Conservation (phyloP, 2,797 vertebrate species). For the Neosilurus hyrtlii region DNA sequence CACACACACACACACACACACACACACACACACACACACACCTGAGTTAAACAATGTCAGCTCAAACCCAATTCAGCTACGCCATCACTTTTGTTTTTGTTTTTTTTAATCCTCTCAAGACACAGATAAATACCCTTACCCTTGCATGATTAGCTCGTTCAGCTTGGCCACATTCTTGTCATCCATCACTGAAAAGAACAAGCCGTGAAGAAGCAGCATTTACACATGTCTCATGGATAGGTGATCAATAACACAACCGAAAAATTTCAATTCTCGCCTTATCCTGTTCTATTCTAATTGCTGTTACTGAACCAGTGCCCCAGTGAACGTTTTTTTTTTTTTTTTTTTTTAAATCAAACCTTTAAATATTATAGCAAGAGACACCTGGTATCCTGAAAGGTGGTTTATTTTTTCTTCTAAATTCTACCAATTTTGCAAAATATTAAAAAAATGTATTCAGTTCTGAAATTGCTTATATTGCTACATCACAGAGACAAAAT, state of each 20-base stretch:
- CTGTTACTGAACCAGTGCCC: background rate
- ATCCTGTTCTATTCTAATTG: background rate
- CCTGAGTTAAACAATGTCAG: background rate
- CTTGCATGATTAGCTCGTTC: constrained; percentile 95
- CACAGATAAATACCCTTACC: constrained; percentile 71
- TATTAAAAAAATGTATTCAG: background rate
- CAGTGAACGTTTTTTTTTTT: no score
- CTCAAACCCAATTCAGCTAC: background rate
- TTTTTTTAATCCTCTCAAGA: background rate
- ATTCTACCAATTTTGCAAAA: background rate
- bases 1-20: background rate
- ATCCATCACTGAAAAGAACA: constrained; percentile 87
- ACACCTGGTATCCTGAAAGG: background rate
- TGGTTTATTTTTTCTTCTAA: background rate
- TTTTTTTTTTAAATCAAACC: background rate
- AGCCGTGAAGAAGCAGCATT: constrained; percentile 27
- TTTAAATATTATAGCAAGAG: background rate
- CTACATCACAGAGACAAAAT: no score
- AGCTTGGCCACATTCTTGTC: constrained; percentile 96
- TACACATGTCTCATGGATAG: constrained; percentile 5
- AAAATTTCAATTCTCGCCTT: background rate
- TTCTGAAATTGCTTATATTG: no score
- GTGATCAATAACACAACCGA: background rate
- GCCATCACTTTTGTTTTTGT: background rate
- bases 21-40: background rate